Evolutionary conservation across 2,113 vertebrate species (phyloP).

Genomic region (Lycaon pictus): DNA sequence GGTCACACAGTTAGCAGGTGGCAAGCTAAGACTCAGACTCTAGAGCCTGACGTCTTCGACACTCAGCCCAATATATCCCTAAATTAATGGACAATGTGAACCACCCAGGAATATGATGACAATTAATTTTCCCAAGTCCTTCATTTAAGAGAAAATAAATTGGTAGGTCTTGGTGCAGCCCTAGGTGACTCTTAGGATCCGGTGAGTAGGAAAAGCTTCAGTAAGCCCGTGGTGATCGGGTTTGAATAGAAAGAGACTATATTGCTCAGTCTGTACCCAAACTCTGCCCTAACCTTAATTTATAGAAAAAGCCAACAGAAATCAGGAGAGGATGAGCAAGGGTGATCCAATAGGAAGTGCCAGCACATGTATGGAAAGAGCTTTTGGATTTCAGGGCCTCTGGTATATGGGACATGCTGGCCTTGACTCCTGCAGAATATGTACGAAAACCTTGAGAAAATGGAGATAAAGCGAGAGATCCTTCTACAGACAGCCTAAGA

Average conservation of each 20-base stretch:
- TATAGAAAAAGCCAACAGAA: background rate
- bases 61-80: background rate
- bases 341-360: background rate
- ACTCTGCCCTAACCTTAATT: background rate
- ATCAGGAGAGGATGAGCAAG: background rate
- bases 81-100: background rate
- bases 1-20: background rate
- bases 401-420: accelerated
- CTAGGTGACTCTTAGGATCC: background rate
- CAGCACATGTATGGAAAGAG: background rate
- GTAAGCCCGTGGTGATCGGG: background rate
- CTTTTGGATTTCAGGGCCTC: background rate
- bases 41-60: background rate
- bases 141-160: background rate
- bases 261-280: background rate
- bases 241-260: background rate
- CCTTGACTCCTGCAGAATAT: background rate
- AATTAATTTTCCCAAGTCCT: background rate
- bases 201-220: background rate
- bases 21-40: background rate
- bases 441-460: background rate
- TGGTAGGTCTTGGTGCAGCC: background rate
- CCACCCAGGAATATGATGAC: background rate
- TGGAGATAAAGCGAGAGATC: background rate
- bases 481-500: background rate